Evolutionary conservation across 1,140 invertebrate genomes (phyloP), one percentile per base, ranked within the genome.

Genomic region (Bombus turneri): DNA sequence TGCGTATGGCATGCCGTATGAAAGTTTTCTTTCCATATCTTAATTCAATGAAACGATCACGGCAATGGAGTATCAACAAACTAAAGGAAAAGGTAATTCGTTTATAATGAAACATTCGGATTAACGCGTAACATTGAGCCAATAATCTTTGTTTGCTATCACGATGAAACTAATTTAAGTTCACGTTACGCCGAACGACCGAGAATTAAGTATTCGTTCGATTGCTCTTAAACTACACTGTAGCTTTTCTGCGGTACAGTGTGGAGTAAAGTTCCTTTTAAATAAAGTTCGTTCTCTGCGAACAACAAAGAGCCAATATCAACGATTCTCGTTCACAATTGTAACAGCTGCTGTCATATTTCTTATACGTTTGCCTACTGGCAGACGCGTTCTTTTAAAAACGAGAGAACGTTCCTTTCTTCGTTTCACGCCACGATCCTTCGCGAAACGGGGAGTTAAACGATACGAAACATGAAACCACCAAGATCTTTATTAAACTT

Each of bases 91-190:
- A 22, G 6, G 47, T 53, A 53, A 62, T 62, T 62, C 59, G 59
- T n/a, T 62, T 28, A 62, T 62, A 62, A 47, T 47, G 31, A n/a
- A 68, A 37, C 79, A 73, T 39, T 62, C 62, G 57, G 28, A 85
- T 81, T 66, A 80, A 85, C 53, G 57, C 53, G 53, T 62, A 22
- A 37, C 43, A 25, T 34, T 1, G n/a, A 22, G 57, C 8, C 41
- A 28, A 85, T 85, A 66, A 81, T 81, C 31, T 53, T 68, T 74
- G 78, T 81, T 85, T 81, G 78, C 41, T 18, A 28, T 31, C 41
- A n/a, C 18, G 22, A 37, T 28, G 59, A n/a, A 85, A 80, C 43
- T 53, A 72, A 85, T 85, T 81, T 85, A 85, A 85, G 53, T 85
- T 85, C 34, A 10, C 1, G 31, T 34, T 71, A 10, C 41, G 9